phyloP scores from a whole-genome alignment of 2,888 invertebrate genomes.

The Cryptus armator region DNA sequence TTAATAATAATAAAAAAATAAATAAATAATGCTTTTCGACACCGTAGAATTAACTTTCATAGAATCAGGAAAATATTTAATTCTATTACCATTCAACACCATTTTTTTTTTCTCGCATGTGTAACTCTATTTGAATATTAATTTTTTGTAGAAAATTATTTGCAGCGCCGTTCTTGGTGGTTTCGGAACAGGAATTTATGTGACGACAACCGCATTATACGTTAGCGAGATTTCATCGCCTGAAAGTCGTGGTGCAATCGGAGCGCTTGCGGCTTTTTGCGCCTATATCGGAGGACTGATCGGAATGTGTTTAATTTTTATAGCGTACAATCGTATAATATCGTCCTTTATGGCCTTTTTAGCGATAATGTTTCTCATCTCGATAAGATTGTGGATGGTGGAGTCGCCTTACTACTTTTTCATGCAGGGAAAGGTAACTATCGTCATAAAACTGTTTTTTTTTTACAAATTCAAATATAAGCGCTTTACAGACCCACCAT shows the following conservation, averaged over 20 bases:
- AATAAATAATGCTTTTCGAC: no score
- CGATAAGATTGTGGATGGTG: constrained; percentile 70
- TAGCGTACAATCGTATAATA: constrained; percentile 53
- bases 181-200: constrained; percentile 70
- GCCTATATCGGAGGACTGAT: constrained; percentile 70
- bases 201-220: constrained; percentile 72
- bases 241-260: constrained; percentile 64
- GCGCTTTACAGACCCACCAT: no score
- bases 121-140: constrained; percentile 3
- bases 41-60: no score
- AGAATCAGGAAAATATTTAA: no score
- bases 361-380: constrained; percentile 66
- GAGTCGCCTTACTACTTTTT: constrained; percentile 75
- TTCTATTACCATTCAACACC: no score
- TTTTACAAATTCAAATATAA: not conserved
- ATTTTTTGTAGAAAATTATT: constrained; percentile 64
- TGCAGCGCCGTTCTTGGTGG: constrained; percentile 71
- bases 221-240: constrained; percentile 72
- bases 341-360: constrained; percentile 58
- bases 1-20: no score
- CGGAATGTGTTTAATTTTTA: constrained; percentile 60
- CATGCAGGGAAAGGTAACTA: constrained; percentile 70
- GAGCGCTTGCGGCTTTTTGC: constrained; percentile 66
- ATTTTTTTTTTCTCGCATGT: not conserved
- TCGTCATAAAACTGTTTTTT: not conserved